These are phyloP conservation scores for Meloidogyne exigua DNA, from an alignment of 1,140 invertebrate species.

Conservation along the genomic window DNA sequence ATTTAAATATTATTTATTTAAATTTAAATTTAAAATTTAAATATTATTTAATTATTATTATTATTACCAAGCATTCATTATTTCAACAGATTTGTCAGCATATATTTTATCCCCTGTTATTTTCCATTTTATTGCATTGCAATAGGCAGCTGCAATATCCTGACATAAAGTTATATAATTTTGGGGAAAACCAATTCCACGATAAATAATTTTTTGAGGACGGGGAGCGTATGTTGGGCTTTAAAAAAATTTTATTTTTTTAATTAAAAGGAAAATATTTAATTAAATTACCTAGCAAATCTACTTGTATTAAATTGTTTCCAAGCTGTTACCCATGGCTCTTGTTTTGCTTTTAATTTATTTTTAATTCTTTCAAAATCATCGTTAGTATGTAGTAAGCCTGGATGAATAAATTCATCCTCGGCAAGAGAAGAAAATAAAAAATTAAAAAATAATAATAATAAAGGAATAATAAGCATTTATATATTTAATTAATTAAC, in stretches of 20 bases:
- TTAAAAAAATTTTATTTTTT: not conserved
- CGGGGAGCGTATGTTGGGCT: not conserved
- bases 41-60: too few species aligned
- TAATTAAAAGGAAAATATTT: too few species aligned
- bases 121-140: not conserved
- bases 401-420: not conserved
- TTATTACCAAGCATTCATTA: not conserved
- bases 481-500: too few species aligned
- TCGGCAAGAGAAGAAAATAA: not conserved
- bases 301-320: not conserved
- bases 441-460: too few species aligned
- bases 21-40: too few species aligned
- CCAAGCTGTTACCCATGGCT: not conserved
- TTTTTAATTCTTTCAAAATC: slow-evolving; percentile 1
- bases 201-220: not conserved
- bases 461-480: too few species aligned
- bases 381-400: not conserved
- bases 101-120: not conserved
- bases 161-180: not conserved
- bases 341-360: not conserved
- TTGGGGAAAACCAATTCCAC: not conserved
- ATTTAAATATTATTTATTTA: too few species aligned
- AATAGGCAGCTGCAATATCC: not conserved
- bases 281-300: not conserved
- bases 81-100: not conserved